Evolutionary conservation across 1,140 invertebrate genomes (phyloP).

Genomic region (Diabrotica virgifera): DNA sequence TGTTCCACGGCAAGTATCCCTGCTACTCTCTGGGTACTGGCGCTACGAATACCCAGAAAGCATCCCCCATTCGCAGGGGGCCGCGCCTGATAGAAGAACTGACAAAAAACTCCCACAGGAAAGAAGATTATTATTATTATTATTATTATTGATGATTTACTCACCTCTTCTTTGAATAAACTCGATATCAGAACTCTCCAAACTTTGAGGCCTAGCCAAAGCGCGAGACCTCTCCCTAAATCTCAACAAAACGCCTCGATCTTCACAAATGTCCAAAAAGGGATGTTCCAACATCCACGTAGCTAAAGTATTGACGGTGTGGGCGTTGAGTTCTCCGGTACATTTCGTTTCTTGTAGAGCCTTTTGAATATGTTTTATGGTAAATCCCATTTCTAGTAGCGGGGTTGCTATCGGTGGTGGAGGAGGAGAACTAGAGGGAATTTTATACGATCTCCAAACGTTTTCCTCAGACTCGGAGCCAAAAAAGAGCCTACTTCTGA

Average conservation of each 20-base stretch:
- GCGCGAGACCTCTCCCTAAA: slow-evolving; percentile 24
- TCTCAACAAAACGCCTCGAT: slow-evolving; percentile 11
- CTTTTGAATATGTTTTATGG: slow-evolving; percentile 57
- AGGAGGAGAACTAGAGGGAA: slow-evolving; percentile 19
- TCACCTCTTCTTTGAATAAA: slow-evolving; percentile 23
- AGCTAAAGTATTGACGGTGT: slow-evolving; percentile 60
- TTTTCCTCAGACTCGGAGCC: slow-evolving; percentile 33
- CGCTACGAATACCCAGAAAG: no score
- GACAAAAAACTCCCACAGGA: no score
- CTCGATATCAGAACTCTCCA: slow-evolving; percentile 20
- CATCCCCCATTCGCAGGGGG: no score
- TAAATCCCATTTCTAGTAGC: slow-evolving; percentile 65
- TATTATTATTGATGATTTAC: not conserved
- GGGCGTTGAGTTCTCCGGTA: slow-evolving; percentile 55
- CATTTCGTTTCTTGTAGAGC: slow-evolving; percentile 57
- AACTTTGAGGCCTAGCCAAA: slow-evolving; percentile 20
- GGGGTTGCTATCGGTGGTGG: slow-evolving; percentile 54
- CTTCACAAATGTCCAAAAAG: slow-evolving; percentile 44
- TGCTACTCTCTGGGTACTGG: no score
- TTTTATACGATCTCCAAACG: slow-evolving; percentile 20
- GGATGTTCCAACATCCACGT: slow-evolving; percentile 69
- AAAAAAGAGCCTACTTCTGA: not conserved
- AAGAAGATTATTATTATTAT: no score
- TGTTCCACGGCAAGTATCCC: no score
- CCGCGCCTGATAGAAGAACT: no score